Percentiles rank a stretch among this genome's conserved stretches.
These are phyloP conservation scores for Parnassius mnemosyne DNA, from an alignment of 2,888 invertebrate species.

Conservation along the genomic window DNA sequence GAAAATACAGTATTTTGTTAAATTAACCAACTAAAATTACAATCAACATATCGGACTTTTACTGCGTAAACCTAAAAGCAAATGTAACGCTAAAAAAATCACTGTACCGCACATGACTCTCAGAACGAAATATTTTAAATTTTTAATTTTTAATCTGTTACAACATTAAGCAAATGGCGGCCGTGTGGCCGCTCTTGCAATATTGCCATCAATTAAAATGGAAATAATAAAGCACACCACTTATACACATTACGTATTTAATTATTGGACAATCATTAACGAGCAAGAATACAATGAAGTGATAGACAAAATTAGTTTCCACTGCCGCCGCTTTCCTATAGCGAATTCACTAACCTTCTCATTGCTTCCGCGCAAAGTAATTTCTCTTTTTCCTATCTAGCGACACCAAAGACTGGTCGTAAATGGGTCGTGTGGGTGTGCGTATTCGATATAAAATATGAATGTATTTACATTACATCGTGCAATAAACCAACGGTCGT, in stretches of 20 bases:
- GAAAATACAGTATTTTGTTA: conserved; percentile 79
- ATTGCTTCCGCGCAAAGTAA: conserved; percentile 63
- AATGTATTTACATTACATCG: conserved; percentile 47
- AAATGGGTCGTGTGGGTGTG: conserved; percentile 55
- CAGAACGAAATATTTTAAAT: conserved; percentile 50
- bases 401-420: conserved; percentile 45
- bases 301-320: conserved; percentile 48
- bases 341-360: conserved; percentile 78
- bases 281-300: conserved; percentile 64
- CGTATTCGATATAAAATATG: conserved; percentile 45
- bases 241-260: conserved; percentile 58
- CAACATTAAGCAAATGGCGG: conserved; percentile 45
- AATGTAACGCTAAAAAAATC: conserved; percentile 61
- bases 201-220: conserved; percentile 37
- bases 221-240: conserved; percentile 43
- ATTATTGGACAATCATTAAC: conserved; percentile 60
- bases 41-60: conserved; percentile 73
- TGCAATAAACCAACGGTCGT: conserved; percentile 31
- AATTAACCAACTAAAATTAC: conserved; percentile 72
- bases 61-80: conserved; percentile 72
- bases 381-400: conserved; percentile 57
- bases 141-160: conserved; percentile 36
- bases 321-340: conserved; percentile 50
- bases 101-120: conserved; percentile 67
- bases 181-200: conserved; percentile 37